Evolutionary conservation across 2,113 vertebrate genomes (phyloP).

Genomic region (Ictalurus punctatus): DNA sequence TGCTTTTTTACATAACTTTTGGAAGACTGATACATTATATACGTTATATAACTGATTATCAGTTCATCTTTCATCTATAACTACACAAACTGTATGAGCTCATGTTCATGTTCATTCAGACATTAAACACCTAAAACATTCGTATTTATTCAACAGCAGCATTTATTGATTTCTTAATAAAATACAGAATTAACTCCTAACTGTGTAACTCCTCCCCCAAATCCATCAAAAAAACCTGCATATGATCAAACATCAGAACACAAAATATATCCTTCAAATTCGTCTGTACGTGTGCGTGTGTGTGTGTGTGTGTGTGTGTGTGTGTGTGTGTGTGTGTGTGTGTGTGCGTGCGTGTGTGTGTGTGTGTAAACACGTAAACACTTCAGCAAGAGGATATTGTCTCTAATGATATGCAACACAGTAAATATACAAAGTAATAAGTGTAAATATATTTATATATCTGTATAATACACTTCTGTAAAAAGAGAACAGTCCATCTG

Average conservation of each 20-base stretch:
- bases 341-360: conserved; percentile 23
- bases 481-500: conserved; percentile 43
- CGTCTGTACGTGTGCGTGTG: conserved; percentile 6
- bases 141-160: background rate
- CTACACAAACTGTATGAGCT: no score
- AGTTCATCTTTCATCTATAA: background rate
- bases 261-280: conserved; percentile 47
- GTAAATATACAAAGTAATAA: conserved; percentile 57
- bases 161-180: conserved; percentile 25
- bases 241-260: conserved; percentile 47
- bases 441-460: conserved; percentile 16
- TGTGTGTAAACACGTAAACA: conserved; percentile 58
- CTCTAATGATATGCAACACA: conserved; percentile 49
- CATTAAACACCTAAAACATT: background rate
- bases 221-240: conserved; percentile 39
- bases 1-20: background rate
- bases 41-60: background rate
- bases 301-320: conserved; percentile 27
- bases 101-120: background rate
- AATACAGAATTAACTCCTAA: no score
- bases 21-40: no score
- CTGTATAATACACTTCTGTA: conserved; percentile 46
- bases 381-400: conserved; percentile 46
- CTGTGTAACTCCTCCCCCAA: conserved; percentile 28
- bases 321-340: conserved; percentile 34